Evolutionary conservation across 2,888 invertebrate genomes (phyloP), one percentile per base, ranked within the genome.

Genomic region (Stenodera caucasica): DNA sequence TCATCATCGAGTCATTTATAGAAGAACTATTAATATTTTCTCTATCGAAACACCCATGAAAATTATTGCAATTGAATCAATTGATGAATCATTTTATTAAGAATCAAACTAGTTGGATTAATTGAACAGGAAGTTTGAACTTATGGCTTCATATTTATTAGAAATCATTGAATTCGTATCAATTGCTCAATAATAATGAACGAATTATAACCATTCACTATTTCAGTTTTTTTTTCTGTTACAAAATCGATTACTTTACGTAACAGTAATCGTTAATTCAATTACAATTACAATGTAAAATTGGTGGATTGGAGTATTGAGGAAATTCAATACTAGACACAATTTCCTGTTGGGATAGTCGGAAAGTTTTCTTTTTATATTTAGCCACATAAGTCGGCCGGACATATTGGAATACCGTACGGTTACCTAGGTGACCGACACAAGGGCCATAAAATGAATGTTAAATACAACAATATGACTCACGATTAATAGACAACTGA

Each of bases 371-470:
- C 37, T 37, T 37, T 37, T 15, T 6, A 35, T 2, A 35, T 14
- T 6, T 2, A 15, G 3, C 2, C 9, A 18, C 14, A 8, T 45
- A 45, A 21, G 45, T 45, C 45, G 45, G 1, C 45, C 21, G 21
- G 45, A 21, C 21, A 45, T 45, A 21, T 9, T 21, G 15, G 45
- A 12, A 37, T 33, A 45, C 45, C 21, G 45, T 45, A 35, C 4
- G 35, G 45, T 45, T 45, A 21, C 45, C 45, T 45, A 45, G 45
- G 45, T 45, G 45, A 45, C 45, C 45, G 45, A 9, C 45, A 45
- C 18, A 8, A 15, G 45, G 45, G 45, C 45, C 45, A 18, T 18
- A 12, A 45, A 45, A 45, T 45, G 21, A 45, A 45, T 15, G 2
- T 35, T n/a, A n/a, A n/a, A n/a, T n/a, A n/a, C n/a, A n/a, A 37